Evolutionary conservation across 2,888 invertebrate genomes (phyloP), one percentile per base, ranked within the genome.

Genomic region (Caenorhabditis macrosperma): DNA sequence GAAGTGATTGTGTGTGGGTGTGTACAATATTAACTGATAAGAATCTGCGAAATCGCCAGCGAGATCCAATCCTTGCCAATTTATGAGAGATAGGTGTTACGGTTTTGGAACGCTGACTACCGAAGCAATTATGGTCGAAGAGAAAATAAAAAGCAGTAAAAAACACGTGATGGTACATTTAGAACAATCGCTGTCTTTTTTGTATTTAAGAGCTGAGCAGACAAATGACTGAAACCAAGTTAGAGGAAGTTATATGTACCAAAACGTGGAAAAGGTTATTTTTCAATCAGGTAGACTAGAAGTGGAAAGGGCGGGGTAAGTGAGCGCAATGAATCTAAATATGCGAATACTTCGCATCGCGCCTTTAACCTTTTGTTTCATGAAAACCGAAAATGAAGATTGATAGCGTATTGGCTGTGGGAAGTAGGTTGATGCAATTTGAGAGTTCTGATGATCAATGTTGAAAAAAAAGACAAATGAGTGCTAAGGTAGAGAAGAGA

Each of bases 1-100:
- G 59, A 64, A 74, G 74, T 74, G 74, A 74, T 74, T 74, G 61
- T 61, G 30, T 33, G 69, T n/a, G n/a, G 64, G 61, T 61, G 30
- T 63, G 64, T 38, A 66, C 48, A 61, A 44, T 46, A 28, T 55
- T n/a, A n/a, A 9, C 33, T 64, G 74, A 74, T 74, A 74, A 74
- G 52, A 59, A 74, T 74, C 74, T 74, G 63, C 72, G 63, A 60
- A 60, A 69, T 69, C 35, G 54, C 69, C 48, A 64, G 20, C 28
- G 35, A 63, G 64, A 74, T 38, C 46, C 41, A 17, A 30, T 22
- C 35, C 28, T 35, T 57, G 57, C 33, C 48, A 72, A 57, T 64
- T 72, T 57, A 57, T 57, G 30, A 60, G 48, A 69, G 50, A 60
- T 71, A 69, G 60, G 60, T 69, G 69, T 60, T 60, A 69, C 69